phyloP scores from a whole-genome alignment of 2,113 vertebrate species.

The Colaptes auratus region DNA sequence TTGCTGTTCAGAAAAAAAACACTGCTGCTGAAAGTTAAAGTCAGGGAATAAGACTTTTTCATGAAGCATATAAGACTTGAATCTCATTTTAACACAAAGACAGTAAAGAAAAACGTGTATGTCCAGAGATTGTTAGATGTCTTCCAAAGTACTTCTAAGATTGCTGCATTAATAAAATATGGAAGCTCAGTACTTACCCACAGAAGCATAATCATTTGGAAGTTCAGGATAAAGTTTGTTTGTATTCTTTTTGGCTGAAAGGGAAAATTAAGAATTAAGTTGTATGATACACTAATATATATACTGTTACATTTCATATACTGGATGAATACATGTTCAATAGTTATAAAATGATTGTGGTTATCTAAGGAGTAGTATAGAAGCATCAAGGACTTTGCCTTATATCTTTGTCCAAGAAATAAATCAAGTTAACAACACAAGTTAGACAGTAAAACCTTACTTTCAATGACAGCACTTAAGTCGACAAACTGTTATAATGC shows the following conservation, averaged over 20 bases:
- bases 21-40: neutral
- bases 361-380: neutral
- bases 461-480: neutral
- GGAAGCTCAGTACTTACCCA: conserved; percentile 60
- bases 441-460: neutral
- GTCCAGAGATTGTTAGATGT: neutral
- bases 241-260: conserved; percentile 66
- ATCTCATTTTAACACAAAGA: neutral
- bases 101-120: neutral
- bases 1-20: neutral
- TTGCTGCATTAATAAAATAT: neutral
- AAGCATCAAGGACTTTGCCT: neutral
- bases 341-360: neutral
- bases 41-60: neutral
- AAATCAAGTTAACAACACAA: neutral
- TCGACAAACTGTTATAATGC: neutral
- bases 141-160: neutral
- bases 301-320: neutral
- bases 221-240: conserved; percentile 79
- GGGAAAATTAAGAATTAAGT: neutral
- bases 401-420: neutral
- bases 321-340: neutral
- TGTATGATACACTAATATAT: no score
- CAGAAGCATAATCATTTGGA: conserved; percentile 55
- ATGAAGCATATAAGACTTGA: neutral